Percentiles rank a stretch among this genome's conserved stretches.
phyloP scores from a whole-genome alignment of 2,113 vertebrate species.

The Bubo blakistoni region DNA sequence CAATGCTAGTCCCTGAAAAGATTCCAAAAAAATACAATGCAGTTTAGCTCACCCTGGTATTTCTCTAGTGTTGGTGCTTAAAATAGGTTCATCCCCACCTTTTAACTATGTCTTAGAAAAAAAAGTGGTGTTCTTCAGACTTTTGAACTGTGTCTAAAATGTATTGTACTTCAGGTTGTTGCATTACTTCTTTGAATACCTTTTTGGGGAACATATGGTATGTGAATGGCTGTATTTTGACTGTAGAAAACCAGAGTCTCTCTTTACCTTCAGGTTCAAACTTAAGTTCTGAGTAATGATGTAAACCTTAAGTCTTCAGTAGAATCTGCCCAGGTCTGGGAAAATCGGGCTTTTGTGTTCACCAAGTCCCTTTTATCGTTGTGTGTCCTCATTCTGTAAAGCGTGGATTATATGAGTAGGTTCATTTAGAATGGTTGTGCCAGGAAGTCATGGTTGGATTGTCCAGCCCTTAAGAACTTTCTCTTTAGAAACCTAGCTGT shows the following conservation, averaged over 20 bases:
- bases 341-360: background rate
- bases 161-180: background rate
- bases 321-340: background rate
- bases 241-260: background rate
- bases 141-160: background rate
- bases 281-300: background rate
- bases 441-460: background rate
- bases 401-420: fast-evolving
- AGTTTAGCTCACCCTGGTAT: background rate
- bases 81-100: background rate
- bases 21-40: background rate
- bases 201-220: background rate
- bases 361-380: background rate
- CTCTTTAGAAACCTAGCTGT: background rate
- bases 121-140: background rate
- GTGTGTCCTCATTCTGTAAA: background rate
- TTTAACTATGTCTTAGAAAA: background rate
- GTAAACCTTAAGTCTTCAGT: background rate
- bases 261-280: background rate
- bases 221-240: background rate
- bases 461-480: background rate
- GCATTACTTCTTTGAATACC: background rate
- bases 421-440: background rate
- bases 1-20: background rate
- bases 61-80: background rate